Base-by-base conservation (phyloP, 2,113 vertebrate genomes). In the Dicrurus megarhynchus region DNA sequence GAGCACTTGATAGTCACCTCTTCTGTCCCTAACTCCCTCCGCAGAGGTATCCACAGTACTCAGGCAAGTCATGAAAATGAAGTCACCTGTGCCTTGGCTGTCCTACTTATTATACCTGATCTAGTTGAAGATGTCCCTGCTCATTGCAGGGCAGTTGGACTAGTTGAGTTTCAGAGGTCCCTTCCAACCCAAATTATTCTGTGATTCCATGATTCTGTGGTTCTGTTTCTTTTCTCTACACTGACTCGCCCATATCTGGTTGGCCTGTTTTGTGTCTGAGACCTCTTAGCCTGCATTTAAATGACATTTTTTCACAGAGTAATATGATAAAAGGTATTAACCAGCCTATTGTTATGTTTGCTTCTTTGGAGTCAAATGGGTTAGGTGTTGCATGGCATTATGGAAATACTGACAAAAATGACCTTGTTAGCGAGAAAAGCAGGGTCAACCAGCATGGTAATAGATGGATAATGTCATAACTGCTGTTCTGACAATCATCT, bases 11-110 rank as follows among this genome's bases (percentile, higher is more conserved):
- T 0, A 18, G 47, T 4, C 85, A 12, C 35, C 4, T 28, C 46
- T 67, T 46, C 37, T 46, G 15, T 24, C 70, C 27, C 41, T 27
- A 3, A 11, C 46, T 14, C 13, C 6, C 19, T 61, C 26, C 3
- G 2, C 3, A 0, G 11, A 49, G 44, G 21, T 16, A 73, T 32
- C 20, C 68, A n/a, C 6, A 4, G 53, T 2, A 20, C 41, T 50
- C 35, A 21, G 22, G 17, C 23, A 76, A 33, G 44, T 27, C 30
- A 15, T 30, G 30, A 30, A 59, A 33, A 68, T 47, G 3, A 37
- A 41, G 26, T 78, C 78, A 49, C 32, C 42, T 73, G 28, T 81
- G 20, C 22, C 27, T 30, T 50, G 24, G 22, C 16, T 67, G 61
- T 55, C 76, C 52, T 53, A 13, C 24, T 81, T 75, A 18, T 19